Base-by-base conservation (phyloP, 2,888 invertebrate genomes). In the Masnerella sp. region DNA sequence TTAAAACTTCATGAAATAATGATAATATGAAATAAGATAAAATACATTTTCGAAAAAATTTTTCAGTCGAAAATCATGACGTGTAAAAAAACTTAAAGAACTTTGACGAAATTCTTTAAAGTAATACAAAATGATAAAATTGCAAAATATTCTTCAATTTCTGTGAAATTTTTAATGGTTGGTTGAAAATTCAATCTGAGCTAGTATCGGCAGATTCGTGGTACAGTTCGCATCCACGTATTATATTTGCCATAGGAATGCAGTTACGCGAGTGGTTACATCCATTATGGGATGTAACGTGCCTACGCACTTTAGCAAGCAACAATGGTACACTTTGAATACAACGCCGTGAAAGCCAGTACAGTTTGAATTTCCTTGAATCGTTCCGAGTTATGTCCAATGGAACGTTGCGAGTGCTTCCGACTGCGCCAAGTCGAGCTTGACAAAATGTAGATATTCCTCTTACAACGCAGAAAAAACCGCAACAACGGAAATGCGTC, bases 181-280 rank as follows among this genome's bases (percentile, higher is more conserved):
- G 38, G 30, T 38, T 51, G 40, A 40, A 65, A 65, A 45, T 30
- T 47, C 11, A 18, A 52, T 64, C 45, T 11, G 8, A 9, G 15
- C 7, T 49, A 11, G 40, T 42, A 52, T 42, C 52, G 25, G 14
- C 2, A 34, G 20, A 49, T 67, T 56, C 49, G 45, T 56, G 47
- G 54, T 56, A 40, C 42, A 49, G 67, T 58, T 58, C 17, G 49
- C 32, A 42, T 34, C 51, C 45, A 36, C 52, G 65, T 54, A 69
- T 74, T 74, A 65, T 69, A 69, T 65, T 74, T 47, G 36, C 51
- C 36, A 11, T 54, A 68, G 74, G 74, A 76, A 76, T 76, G 76
- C 74, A 71, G 76, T 76, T 76, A 76, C 71, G 74, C 74, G 76
- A 76, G 70, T 71, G 70, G 70, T 76, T 76, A 74, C 76, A 72